Evolutionary conservation across 2,113 vertebrate species (phyloP).

Genomic region (Passer domesticus): DNA sequence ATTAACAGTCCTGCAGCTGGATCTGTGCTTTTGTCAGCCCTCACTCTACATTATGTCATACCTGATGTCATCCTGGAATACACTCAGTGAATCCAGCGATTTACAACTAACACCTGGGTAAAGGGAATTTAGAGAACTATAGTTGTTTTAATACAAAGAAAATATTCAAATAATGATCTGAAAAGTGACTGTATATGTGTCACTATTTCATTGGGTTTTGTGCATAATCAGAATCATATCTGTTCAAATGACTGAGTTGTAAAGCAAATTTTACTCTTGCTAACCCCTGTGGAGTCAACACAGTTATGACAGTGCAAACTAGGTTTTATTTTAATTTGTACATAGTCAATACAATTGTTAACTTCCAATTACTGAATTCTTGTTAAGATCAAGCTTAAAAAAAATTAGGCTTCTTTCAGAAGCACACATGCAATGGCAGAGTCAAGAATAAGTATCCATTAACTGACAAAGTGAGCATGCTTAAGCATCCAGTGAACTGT

Average conservation of each 20-base stretch:
- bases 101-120: constrained; percentile 12
- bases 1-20: constrained; percentile 68
- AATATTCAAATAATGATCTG: not conserved
- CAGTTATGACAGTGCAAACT: not conserved
- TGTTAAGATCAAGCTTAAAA: not conserved
- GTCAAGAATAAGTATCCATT: not conserved
- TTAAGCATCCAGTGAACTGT: not conserved
- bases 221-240: not conserved
- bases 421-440: not conserved
- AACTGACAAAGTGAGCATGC: not conserved
- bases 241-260: constrained; percentile 1
- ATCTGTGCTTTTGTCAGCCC: not conserved
- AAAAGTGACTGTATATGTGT: not conserved
- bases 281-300: not conserved
- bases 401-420: not conserved
- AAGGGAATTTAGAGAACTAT: constrained; percentile 5
- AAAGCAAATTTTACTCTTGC: constrained; percentile 1
- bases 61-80: not conserved
- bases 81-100: not conserved
- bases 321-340: not conserved
- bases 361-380: not conserved
- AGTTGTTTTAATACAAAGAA: constrained; percentile 12
- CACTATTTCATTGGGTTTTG: not conserved
- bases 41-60: constrained; percentile 5
- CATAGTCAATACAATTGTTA: not conserved